Percentiles rank a stretch among this genome's conserved stretches.
These are phyloP conservation scores for Mergus octosetaceus DNA, from an alignment of 2,797 vertebrate genomes.

Conservation along the genomic window DNA sequence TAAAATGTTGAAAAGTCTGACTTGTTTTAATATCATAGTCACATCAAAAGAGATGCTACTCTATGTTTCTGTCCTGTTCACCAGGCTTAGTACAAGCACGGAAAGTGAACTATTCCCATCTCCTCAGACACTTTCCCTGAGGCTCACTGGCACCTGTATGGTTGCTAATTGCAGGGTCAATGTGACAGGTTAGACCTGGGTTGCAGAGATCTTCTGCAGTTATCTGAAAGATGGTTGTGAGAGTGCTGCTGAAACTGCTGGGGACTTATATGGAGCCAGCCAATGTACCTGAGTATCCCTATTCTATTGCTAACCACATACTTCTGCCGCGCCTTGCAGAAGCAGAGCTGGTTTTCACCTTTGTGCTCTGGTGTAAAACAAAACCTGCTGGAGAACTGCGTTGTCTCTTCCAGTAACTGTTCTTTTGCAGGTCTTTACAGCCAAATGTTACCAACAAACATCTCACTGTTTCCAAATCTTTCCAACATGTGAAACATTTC, in stretches of 20 bases:
- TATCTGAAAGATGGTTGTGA: not conserved
- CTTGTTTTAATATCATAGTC: not conserved
- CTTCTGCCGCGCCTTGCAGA: not conserved
- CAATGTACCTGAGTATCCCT: not conserved
- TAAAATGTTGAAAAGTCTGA: not conserved
- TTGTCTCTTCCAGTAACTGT: not conserved
- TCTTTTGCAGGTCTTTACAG: not conserved
- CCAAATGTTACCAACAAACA: not conserved
- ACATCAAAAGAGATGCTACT: not conserved
- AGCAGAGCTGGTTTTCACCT: not conserved
- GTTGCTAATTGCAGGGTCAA: not conserved
- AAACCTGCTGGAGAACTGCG: not conserved
- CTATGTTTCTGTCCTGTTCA: not conserved
- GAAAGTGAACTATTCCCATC: not conserved
- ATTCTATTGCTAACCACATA: not conserved
- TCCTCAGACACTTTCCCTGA: not conserved
- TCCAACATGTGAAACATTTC: not conserved
- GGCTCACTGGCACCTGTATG: no score
- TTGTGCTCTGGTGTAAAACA: not conserved
- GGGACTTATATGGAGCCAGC: not conserved
- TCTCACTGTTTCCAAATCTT: not conserved
- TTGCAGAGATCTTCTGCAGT: not conserved
- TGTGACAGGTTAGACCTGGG: not conserved
- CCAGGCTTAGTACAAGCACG: accelerated
- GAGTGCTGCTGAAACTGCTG: not conserved